These are phyloP conservation scores for Motacilla tschutschensis DNA, from an alignment of 2,113 vertebrate genomes.

Conservation along the genomic window DNA sequence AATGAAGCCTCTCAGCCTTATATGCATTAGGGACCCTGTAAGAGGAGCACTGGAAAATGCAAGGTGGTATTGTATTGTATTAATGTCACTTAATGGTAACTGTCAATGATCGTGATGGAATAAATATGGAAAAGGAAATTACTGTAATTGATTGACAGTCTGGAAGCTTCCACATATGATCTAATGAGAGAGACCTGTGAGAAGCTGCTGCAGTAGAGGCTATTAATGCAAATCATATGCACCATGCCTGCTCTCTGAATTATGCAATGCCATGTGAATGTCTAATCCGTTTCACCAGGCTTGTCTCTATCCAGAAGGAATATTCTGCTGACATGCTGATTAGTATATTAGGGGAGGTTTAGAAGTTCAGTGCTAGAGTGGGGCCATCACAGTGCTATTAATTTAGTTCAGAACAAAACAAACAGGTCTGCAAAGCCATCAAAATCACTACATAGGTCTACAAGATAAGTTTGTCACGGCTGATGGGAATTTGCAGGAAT, in stretches of 20 bases:
- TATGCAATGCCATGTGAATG: conserved; percentile 71
- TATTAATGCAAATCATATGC: conserved; percentile 83
- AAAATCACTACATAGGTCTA: conserved; percentile 61
- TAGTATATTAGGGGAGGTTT: conserved; percentile 73
- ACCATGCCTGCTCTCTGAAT: conserved; percentile 76
- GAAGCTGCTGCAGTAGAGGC: conserved; percentile 57
- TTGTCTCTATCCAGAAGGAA: conserved; percentile 71
- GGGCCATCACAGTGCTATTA: conserved; percentile 55
- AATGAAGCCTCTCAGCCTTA: conserved; percentile 55
- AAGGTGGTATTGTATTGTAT: conserved; percentile 74
- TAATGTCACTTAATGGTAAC: conserved; percentile 80
- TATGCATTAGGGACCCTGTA: conserved; percentile 26
- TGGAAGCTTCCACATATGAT: conserved; percentile 73
- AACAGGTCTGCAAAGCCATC: conserved; percentile 62
- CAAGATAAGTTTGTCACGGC: conserved; percentile 63
- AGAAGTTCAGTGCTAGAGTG: conserved; percentile 69
- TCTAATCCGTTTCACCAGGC: conserved; percentile 71
- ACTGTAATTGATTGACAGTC: conserved; percentile 81
- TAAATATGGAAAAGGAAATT: conserved; percentile 84
- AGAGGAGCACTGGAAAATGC: conserved; percentile 61
- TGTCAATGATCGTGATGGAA: conserved; percentile 77
- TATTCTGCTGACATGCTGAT: conserved; percentile 74
- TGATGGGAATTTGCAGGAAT: conserved; percentile 64
- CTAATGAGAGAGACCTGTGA: conserved; percentile 76
- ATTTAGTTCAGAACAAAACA: conserved; percentile 74